Evolutionary conservation across 2,113 vertebrate species (phyloP).

Genomic region (Menidia beryllina): DNA sequence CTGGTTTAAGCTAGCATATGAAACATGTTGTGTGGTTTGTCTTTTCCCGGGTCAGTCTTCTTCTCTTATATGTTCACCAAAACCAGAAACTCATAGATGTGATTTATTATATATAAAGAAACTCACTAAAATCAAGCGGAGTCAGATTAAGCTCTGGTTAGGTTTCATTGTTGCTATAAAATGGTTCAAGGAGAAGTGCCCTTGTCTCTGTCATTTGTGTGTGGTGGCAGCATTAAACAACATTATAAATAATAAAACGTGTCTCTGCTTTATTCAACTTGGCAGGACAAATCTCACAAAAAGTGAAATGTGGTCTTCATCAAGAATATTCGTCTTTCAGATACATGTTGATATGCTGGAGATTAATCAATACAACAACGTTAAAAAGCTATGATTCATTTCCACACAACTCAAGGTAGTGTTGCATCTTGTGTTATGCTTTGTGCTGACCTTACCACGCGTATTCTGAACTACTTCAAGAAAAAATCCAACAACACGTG

Average conservation of each 20-base stretch:
- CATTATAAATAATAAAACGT: conserved; percentile 43
- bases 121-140: conserved; percentile 35
- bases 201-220: conserved; percentile 60
- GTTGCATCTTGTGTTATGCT: no score
- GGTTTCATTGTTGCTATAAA: conserved; percentile 42
- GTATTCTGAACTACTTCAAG: no score
- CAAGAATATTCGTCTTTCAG: conserved; percentile 13
- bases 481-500: no score
- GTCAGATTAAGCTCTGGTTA: conserved; percentile 36
- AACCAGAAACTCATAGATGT: conserved; percentile 32
- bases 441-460: no score
- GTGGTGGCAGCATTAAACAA: conserved; percentile 44
- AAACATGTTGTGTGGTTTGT: conserved; percentile 43
- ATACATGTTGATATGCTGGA: neutral
- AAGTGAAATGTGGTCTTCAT: conserved; percentile 20
- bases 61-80: conserved; percentile 11
- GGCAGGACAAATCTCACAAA: conserved; percentile 24
- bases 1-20: conserved; percentile 46
- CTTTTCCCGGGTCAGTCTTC: conserved; percentile 39
- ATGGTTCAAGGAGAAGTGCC: conserved; percentile 30
- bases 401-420: no score
- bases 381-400: no score
- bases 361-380: conserved; percentile 15
- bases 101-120: conserved; percentile 39
- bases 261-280: conserved; percentile 23